Evolutionary conservation across 2,113 vertebrate genomes (phyloP), one percentile per base, ranked within the genome.

Genomic region (Daubentonia madagascariensis): DNA sequence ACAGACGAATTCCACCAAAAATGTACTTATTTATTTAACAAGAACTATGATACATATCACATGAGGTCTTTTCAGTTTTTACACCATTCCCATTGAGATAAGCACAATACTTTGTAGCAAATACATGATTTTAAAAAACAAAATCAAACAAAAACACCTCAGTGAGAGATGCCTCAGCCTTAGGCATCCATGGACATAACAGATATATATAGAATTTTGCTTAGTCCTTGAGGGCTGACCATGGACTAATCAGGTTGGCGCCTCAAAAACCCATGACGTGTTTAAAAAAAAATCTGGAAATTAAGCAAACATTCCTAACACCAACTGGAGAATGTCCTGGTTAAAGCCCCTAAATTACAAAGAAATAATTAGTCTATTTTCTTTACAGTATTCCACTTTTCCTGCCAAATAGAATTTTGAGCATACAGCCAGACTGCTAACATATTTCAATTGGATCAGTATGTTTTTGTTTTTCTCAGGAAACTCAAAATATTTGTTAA

Each of bases 41-140:
- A 22, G 54, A 99, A 99, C 99, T 99, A 99, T 99, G 98, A 99
- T 99, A 99, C 99, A 99, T 99, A 98, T 99, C 99, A 99, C 99
- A 99, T 99, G 99, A 99, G 99, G 99, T 99, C 98, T 99, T 99
- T 99, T 99, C 99, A 99, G 99, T 99, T 99, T 98, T 98, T 99
- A 99, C 99, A 99, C 99, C 99, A 99, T 99, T 99, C 99, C 99
- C 99, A 99, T 98, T 98, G 98, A 99, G 99, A 99, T 99, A 99
- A 99, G 98, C 99, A 99, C 99, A 99, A 99, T 98, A 99, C 98
- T 99, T 98, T 97, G 98, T 98, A 98, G 99, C 99, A 99, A 99
- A 99, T 99, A 99, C 98, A 98, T 98, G 97, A 98, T 98, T 98
- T 99, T 98, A 97, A 98, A 98, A 98, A 98, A 97, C 97, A 97